phyloP scores from a whole-genome alignment of 2,888 invertebrate species.

The Pseudococcus viburni region DNA sequence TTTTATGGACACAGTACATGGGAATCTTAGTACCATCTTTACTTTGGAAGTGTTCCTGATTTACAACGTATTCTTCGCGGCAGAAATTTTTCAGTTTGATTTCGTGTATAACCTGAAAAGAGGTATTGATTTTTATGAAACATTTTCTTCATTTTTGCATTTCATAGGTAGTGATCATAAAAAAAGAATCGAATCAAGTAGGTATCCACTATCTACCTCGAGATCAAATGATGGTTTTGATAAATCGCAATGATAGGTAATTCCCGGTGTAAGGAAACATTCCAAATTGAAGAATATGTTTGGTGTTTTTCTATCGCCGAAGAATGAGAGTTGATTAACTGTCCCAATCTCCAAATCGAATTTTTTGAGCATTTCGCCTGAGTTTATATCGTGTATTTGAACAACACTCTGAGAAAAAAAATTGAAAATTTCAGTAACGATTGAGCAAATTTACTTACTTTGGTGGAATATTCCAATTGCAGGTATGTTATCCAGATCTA shows the following conservation, averaged over 20 bases:
- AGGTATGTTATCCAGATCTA: too few relatives aligned
- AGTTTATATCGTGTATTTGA: conserved; percentile 82
- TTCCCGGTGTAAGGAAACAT: conserved; percentile 85
- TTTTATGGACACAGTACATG: conserved; percentile 92
- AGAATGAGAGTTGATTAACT: conserved; percentile 76
- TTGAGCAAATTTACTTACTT: too few relatives aligned
- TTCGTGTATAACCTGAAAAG: conserved; percentile 72
- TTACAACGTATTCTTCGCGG: conserved; percentile 82
- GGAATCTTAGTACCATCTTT: conserved; percentile 95
- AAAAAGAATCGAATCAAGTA: too few relatives aligned
- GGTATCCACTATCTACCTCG: too few relatives aligned
- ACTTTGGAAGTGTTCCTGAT: conserved; percentile 91
- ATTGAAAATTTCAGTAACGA: too few relatives aligned
- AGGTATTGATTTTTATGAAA: too few relatives aligned
- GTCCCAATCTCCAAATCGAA: conserved; percentile 91
- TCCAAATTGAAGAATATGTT: conserved; percentile 96
- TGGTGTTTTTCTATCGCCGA: conserved; percentile 82
- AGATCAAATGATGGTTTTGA: neutral
- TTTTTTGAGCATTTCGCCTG: conserved; percentile 80
- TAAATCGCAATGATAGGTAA: conserved; percentile 69
- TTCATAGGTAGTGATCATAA: neutral
- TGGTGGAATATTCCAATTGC: too few relatives aligned
- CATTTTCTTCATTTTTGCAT: too few relatives aligned
- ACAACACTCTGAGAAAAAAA: conserved; percentile 77
- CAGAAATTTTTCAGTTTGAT: conserved; percentile 89